A percentile compares a stretch with the other conserved stretches of the same genome.
Evolutionary conservation across 2,113 vertebrate species (phyloP).

Genomic region (Calypte anna): DNA sequence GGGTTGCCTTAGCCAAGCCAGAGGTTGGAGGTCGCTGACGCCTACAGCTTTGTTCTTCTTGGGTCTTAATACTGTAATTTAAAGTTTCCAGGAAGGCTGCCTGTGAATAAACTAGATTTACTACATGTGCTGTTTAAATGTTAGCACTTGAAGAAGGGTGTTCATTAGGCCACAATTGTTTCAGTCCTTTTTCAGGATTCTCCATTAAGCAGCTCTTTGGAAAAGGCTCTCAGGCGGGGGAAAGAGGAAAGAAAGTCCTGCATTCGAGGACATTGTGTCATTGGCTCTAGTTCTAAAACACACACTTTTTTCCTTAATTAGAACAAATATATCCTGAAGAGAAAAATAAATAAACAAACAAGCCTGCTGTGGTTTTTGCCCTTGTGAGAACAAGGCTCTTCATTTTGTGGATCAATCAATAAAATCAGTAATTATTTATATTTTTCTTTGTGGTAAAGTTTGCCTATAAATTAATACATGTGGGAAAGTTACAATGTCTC

Average conservation of each 20-base stretch:
- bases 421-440: conserved; percentile 65
- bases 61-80: conserved; percentile 71
- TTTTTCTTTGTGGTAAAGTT: conserved; percentile 60
- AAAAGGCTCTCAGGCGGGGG: conserved; percentile 50
- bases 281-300: conserved; percentile 63
- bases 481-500: conserved; percentile 27
- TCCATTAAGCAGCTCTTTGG: conserved; percentile 73
- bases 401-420: conserved; percentile 64
- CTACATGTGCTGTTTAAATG: conserved; percentile 53
- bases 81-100: conserved; percentile 66
- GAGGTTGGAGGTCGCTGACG: conserved; percentile 12
- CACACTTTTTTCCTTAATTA: conserved; percentile 67
- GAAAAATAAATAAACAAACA: conserved; percentile 8
- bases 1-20: conserved; percentile 28
- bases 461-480: conserved; percentile 57
- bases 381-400: neutral
- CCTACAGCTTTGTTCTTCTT: conserved; percentile 62
- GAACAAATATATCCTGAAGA: conserved; percentile 44
- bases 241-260: conserved; percentile 35
- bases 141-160: conserved; percentile 59
- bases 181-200: conserved; percentile 66
- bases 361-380: conserved; percentile 36
- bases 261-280: conserved; percentile 33
- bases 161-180: conserved; percentile 77
- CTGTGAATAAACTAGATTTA: conserved; percentile 49